A percentile compares a stretch with the other conserved stretches of the same genome.
Conservation (phyloP, 2,888 invertebrate genomes). For the Tetheella fluctuosa region DNA sequence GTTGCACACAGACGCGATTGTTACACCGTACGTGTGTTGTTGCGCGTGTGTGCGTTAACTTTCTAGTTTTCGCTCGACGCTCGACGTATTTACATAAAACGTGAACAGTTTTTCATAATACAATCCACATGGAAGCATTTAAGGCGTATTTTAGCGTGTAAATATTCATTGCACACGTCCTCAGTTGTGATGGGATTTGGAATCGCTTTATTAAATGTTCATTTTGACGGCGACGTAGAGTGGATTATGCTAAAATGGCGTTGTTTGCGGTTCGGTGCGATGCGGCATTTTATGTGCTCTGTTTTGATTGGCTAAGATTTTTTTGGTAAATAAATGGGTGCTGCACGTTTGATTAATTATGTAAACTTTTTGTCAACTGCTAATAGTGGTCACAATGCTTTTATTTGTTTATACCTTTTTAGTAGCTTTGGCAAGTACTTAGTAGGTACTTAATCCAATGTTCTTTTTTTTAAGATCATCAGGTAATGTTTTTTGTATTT, state of each 20-base stretch:
- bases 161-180: slow-evolving; percentile 72
- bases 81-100: slow-evolving; percentile 80
- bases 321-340: slow-evolving; percentile 20
- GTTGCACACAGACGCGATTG: slow-evolving; percentile 43
- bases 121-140: slow-evolving; percentile 73
- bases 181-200: slow-evolving; percentile 61
- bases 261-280: slow-evolving; percentile 27
- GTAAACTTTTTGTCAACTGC: background rate
- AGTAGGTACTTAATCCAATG: background rate
- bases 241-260: slow-evolving; percentile 38
- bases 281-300: slow-evolving; percentile 36
- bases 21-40: slow-evolving; percentile 32
- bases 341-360: slow-evolving; percentile 3
- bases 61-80: slow-evolving; percentile 83
- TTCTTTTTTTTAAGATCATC: background rate
- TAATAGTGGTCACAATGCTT: background rate
- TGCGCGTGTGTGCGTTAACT: slow-evolving; percentile 71
- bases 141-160: slow-evolving; percentile 66
- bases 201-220: slow-evolving; percentile 69
- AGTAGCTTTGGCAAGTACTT: background rate
- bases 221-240: slow-evolving; percentile 50
- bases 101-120: slow-evolving; percentile 83
- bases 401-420: slow-evolving; percentile 3
- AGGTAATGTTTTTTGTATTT: no score
- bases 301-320: slow-evolving; percentile 18